Evolutionary conservation across 2,113 vertebrate species (phyloP).

Genomic region (Casuarius casuarius): DNA sequence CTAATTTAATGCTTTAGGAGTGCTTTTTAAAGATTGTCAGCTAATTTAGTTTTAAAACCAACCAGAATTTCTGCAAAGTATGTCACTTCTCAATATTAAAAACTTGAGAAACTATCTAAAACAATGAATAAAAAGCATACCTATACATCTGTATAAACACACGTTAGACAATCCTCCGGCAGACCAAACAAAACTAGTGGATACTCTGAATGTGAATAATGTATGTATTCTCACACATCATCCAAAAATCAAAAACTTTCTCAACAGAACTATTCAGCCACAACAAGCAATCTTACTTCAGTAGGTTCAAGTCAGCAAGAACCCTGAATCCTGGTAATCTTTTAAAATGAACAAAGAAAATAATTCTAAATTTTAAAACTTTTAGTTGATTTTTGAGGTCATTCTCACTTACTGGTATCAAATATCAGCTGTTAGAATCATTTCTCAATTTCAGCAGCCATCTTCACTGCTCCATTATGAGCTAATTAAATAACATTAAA

Average conservation of each 20-base stretch:
- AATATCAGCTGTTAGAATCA: background rate
- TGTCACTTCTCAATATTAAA: background rate
- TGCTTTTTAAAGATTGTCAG: background rate
- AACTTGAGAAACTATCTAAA: background rate
- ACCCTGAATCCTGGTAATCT: background rate
- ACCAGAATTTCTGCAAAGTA: background rate
- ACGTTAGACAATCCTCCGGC: background rate
- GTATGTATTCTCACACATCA: background rate
- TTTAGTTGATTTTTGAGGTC: background rate
- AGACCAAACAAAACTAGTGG: background rate
- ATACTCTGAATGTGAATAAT: background rate
- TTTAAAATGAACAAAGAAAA: background rate
- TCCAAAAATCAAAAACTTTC: background rate
- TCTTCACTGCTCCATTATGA: background rate
- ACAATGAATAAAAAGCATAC: background rate
- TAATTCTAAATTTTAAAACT: background rate
- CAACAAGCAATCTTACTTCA: background rate
- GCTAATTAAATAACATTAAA: background rate
- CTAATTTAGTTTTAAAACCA: background rate
- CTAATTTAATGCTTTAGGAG: background rate
- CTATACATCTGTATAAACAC: background rate
- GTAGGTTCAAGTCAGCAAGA: background rate
- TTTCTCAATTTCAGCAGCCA: background rate
- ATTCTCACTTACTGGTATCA: background rate
- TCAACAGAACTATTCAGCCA: background rate